Conservation (phyloP, 2,888 invertebrate species). For the Dynastes grantii region DNA sequence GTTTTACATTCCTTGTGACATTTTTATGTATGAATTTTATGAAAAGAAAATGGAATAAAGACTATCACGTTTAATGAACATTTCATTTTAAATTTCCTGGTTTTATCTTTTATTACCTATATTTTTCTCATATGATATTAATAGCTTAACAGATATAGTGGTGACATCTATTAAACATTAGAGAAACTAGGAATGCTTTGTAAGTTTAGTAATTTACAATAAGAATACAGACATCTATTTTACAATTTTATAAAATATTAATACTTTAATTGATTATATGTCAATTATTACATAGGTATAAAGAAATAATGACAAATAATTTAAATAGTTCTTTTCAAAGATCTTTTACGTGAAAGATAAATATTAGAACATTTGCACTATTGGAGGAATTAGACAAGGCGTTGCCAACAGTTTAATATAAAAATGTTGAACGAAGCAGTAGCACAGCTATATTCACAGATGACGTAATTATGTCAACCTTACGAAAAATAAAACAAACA, state of each 20-base stretch:
- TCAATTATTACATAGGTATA: too few relatives aligned
- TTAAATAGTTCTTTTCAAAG: too few relatives aligned
- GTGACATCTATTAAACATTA: neutral
- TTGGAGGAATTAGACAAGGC: neutral
- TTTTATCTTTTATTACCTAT: too few relatives aligned
- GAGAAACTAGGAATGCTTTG: too few relatives aligned
- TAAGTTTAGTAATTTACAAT: too few relatives aligned
- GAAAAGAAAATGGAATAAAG: slow-evolving; percentile 23
- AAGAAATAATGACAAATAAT: too few relatives aligned
- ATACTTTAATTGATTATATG: too few relatives aligned
- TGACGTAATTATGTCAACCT: slow-evolving; percentile 22
- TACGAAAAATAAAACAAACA: slow-evolving; percentile 38
- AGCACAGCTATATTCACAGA: slow-evolving; percentile 20
- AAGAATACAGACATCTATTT: too few relatives aligned
- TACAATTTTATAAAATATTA: too few relatives aligned
- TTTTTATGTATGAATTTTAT: slow-evolving; percentile 18
- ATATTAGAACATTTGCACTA: neutral
- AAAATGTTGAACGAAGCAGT: too few relatives aligned
- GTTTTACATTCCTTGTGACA: slow-evolving; percentile 41
- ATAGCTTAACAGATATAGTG: neutral
- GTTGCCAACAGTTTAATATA: neutral
- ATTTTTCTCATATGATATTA: neutral
- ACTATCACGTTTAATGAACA: neutral
- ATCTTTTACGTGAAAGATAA: neutral
- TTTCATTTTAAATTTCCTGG: neutral